Evolutionary conservation across 2,797 vertebrate genomes (phyloP), one percentile per base, ranked within the genome.

Genomic region (Hephaestus fuliginosus): DNA sequence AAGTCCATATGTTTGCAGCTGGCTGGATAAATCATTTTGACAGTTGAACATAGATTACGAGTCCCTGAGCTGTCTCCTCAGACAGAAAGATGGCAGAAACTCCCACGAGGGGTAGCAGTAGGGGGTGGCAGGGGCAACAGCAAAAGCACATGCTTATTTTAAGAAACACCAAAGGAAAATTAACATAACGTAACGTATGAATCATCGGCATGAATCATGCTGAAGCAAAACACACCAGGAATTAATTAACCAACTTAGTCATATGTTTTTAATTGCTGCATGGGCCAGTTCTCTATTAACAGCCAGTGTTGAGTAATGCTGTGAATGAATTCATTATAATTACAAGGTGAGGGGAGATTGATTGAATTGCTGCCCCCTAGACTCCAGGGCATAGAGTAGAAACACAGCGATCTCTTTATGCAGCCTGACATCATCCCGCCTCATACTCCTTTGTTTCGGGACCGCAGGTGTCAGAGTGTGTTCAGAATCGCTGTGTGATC

Each of bases 1-100:
- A 49, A 39, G 64, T 78, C 84, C 81, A 80, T 82, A 76, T 93
- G 90, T 91, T 88, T 83, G 39, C 79, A 78, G 64, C 74, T 80
- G 88, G 78, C 58, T 72, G 89, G 84, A 88, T 92, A 85, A 91
- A 92, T 92, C 84, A 84, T 87, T 87, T 69, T 86, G 88, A 91
- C 92, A 90, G 77, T 71, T 69, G 75, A 91, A 87, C 80, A 91
- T 86, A 86, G 89, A 92, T 88, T 87, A 88, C 68, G 73, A 80
- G 69, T 87, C 84, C 80, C 82, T 46, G 58, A 76, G 82, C 65
- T 83, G 68, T 70, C 67, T 83, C 39, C 64, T 75, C 68, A 81
- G 74, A 89, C 82, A 67, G 68, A 80, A 82, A 74, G 74, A 87
- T 76, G 81, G 70, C 77, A 86, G 52, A 77, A 83, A 85, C 76